Percentiles rank a stretch among this genome's conserved stretches.
These are phyloP conservation scores for Lampris incognitus DNA, from an alignment of 2,113 vertebrate genomes.

Conservation along the genomic window DNA sequence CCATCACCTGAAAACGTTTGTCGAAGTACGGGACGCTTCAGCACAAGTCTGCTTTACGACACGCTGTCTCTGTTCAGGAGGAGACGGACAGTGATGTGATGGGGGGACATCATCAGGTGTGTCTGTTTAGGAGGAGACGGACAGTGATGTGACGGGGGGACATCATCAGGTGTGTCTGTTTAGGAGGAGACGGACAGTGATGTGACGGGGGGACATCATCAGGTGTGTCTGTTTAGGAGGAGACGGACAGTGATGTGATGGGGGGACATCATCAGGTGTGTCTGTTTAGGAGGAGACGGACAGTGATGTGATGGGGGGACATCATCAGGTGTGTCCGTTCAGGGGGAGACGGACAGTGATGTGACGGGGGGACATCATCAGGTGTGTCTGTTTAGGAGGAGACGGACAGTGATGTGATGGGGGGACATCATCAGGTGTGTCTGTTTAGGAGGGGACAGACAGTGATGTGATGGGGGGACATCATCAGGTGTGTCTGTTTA, in stretches of 20 bases:
- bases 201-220: slow-evolving; percentile 23
- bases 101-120: slow-evolving; percentile 27
- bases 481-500: slow-evolving; percentile 22
- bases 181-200: slow-evolving; percentile 19
- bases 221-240: slow-evolving; percentile 4
- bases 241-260: slow-evolving; percentile 16
- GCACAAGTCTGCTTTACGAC: not conserved
- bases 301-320: not conserved
- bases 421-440: slow-evolving; percentile 27
- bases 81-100: slow-evolving; percentile 17
- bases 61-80: slow-evolving; percentile 2
- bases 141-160: not conserved
- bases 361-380: slow-evolving; percentile 28
- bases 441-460: slow-evolving; percentile 21
- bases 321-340: slow-evolving; percentile 20
- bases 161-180: slow-evolving; percentile 24
- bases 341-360: slow-evolving; percentile 20
- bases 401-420: slow-evolving; percentile 10
- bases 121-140: slow-evolving; percentile 20
- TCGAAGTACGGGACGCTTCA: slow-evolving; percentile 2
- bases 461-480: not conserved
- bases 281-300: slow-evolving; percentile 23
- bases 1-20: not conserved
- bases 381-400: slow-evolving; percentile 5
- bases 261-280: slow-evolving; percentile 26